These are phyloP conservation scores for Equus przewalskii DNA, from an alignment of 2,113 vertebrate genomes.

Conservation along the genomic window DNA sequence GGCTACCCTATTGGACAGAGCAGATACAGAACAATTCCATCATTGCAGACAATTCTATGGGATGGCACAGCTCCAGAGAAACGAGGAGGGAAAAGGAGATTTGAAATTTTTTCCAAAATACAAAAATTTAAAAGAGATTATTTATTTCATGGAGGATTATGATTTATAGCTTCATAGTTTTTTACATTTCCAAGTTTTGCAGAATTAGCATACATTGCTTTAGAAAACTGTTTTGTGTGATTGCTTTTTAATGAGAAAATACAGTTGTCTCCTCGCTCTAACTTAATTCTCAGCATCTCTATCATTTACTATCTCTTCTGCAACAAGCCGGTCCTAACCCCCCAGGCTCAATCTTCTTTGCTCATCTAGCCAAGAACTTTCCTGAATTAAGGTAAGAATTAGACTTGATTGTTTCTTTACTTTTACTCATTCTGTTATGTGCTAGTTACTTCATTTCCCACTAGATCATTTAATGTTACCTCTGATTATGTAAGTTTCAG, in stretches of 20 bases:
- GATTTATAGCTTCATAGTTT: conserved; percentile 4
- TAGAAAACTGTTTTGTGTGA: not conserved
- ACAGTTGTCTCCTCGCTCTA: not conserved
- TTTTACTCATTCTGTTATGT: not conserved
- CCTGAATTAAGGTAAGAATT: not conserved
- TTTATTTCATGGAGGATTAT: not conserved
- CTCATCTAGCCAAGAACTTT: not conserved
- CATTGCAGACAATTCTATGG: not conserved
- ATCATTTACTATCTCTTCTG: not conserved
- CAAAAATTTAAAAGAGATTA: not conserved
- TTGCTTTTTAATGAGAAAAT: conserved; percentile 37
- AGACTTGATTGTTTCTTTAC: conserved; percentile 36
- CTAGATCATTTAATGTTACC: conserved; percentile 1
- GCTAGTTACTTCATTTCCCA: not conserved
- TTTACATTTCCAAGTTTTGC: not conserved
- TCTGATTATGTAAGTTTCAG: conserved; percentile 9
- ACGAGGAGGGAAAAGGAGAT: not conserved
- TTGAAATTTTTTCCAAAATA: not conserved
- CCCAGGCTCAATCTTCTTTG: not conserved
- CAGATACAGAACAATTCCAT: not conserved
- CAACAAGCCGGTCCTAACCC: not conserved
- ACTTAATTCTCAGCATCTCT: not conserved
- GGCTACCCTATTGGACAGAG: not conserved
- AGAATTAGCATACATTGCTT: not conserved
- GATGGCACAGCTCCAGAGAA: not conserved